phyloP scores from a whole-genome alignment of 2,797 vertebrate species.

The Clarias laeviceps region DNA sequence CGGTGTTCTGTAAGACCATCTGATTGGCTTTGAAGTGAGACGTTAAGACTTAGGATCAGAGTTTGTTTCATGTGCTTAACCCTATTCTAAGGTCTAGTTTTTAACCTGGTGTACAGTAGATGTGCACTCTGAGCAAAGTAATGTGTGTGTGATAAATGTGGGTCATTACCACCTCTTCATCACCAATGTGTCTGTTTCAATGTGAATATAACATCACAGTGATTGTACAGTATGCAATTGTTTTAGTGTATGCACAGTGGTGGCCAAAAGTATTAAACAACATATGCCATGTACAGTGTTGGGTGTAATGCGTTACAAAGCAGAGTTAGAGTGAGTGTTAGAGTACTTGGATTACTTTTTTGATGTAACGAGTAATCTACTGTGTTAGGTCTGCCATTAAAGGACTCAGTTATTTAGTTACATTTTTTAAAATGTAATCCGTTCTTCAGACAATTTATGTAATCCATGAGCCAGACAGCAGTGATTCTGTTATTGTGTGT shows the following conservation, averaged over 20 bases:
- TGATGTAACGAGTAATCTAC: no score
- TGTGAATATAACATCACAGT: background rate
- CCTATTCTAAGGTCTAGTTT: background rate
- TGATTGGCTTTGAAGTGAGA: slow-evolving; percentile 21
- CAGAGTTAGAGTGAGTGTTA: no score
- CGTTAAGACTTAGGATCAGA: slow-evolving; percentile 6
- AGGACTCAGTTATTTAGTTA: no score
- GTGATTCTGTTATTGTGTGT: background rate
- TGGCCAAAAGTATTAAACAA: no score
- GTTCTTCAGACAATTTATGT: no score
- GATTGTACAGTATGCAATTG: background rate
- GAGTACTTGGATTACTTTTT: no score
- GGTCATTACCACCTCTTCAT: background rate
- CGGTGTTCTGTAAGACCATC: slow-evolving; percentile 11
- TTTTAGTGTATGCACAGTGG: no score
- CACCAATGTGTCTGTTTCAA: background rate
- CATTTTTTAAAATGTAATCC: no score
- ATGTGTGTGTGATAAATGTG: background rate
- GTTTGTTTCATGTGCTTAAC: slow-evolving; percentile 21
- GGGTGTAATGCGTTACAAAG: no score
- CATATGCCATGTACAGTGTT: no score
- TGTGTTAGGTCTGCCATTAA: no score
- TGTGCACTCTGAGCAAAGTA: background rate
- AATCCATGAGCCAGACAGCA: no score
- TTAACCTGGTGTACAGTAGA: background rate